These are phyloP conservation scores for Pteropus alecto DNA, from an alignment of 2,113 vertebrate species.

Conservation along the genomic window DNA sequence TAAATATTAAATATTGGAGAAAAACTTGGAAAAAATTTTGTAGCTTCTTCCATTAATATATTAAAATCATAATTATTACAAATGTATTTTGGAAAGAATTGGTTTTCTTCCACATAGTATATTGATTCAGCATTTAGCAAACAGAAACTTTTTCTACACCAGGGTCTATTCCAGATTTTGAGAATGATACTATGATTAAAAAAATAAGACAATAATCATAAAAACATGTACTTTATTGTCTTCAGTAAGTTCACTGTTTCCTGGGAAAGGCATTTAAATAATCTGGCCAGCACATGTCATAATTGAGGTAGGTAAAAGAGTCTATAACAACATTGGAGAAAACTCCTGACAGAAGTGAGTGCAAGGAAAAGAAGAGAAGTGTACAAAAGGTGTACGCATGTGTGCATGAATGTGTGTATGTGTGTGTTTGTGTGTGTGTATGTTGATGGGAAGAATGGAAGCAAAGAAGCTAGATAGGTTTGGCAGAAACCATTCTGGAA, in stretches of 20 bases:
- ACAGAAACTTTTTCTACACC: background rate
- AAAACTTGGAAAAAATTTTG: background rate
- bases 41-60: background rate
- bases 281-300: background rate
- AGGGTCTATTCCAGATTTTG: background rate
- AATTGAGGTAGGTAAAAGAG: background rate
- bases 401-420: too few relatives aligned
- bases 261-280: background rate
- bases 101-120: background rate
- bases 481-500: background rate
- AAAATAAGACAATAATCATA: background rate
- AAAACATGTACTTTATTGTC: background rate
- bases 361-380: background rate
- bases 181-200: background rate
- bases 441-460: background rate
- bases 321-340: background rate
- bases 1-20: background rate
- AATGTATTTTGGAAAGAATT: background rate
- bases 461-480: background rate
- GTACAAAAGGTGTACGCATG: background rate
- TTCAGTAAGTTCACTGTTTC: background rate
- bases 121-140: background rate
- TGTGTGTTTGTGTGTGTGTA: background rate
- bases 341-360: background rate
- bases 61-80: background rate